Evolutionary conservation across 2,888 invertebrate genomes (phyloP).

Genomic region (Ypsolopha scabrella): DNA sequence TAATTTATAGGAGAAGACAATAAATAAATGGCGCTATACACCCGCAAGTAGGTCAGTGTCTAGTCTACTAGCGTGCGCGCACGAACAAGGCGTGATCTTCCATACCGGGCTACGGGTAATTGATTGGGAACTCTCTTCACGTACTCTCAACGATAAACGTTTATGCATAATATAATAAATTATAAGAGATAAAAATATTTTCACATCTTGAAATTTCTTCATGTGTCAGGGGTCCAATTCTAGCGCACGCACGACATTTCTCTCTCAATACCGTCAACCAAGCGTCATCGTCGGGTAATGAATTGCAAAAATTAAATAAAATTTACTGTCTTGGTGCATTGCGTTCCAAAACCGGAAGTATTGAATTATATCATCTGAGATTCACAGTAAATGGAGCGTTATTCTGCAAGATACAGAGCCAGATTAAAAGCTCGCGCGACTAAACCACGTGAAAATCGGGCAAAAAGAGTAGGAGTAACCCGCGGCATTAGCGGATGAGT

Average conservation of each 20-base stretch:
- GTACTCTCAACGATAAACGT: not conserved
- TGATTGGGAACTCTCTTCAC: not conserved
- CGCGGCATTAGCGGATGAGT: conserved; percentile 71
- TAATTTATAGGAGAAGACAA: conserved; percentile 28
- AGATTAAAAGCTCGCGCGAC: conserved; percentile 67
- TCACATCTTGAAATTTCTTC: too few species aligned
- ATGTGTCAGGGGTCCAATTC: too few species aligned
- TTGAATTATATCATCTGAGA: conserved; percentile 11
- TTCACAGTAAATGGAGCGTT: conserved; percentile 48
- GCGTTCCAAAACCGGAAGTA: too few species aligned
- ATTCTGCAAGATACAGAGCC: conserved; percentile 52
- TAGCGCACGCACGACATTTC: too few species aligned
- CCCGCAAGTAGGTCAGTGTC: conserved; percentile 41
- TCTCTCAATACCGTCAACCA: too few species aligned
- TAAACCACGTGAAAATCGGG: conserved; percentile 69
- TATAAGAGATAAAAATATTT: too few species aligned
- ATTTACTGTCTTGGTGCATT: too few species aligned
- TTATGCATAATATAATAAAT: not conserved
- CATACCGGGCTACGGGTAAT: not conserved
- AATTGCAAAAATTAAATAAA: too few species aligned
- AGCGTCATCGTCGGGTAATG: too few species aligned
- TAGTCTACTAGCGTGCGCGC: not conserved
- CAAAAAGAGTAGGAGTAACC: conserved; percentile 66
- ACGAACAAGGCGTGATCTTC: not conserved
- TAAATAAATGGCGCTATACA: conserved; percentile 35